These are phyloP conservation scores for Paratilapia polleni DNA, from an alignment of 2,113 vertebrate genomes.

Conservation along the genomic window DNA sequence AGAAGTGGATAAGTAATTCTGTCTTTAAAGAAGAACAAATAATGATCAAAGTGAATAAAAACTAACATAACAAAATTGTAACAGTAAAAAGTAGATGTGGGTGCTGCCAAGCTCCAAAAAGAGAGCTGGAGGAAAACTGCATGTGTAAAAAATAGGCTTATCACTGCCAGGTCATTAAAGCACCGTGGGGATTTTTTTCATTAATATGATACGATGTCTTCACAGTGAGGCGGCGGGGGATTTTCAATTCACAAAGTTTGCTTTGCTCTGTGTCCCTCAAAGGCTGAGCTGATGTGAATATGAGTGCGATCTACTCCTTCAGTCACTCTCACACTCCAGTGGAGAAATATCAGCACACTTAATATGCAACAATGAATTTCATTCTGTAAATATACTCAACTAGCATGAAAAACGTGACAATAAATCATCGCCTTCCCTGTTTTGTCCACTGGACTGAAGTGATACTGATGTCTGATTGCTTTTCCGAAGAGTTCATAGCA, in stretches of 20 bases:
- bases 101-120: conserved; percentile 20
- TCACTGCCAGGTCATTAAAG: conserved; percentile 58
- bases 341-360: conserved; percentile 20
- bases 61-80: conserved; percentile 12
- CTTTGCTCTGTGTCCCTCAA: conserved; percentile 36
- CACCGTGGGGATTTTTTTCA: conserved; percentile 33
- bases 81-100: neutral
- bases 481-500: neutral
- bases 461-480: neutral
- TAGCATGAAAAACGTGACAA: neutral
- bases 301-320: conserved; percentile 19
- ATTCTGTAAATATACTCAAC: conserved; percentile 29
- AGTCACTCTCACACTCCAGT: conserved; percentile 19
- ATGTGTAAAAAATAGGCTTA: conserved; percentile 53
- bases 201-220: conserved; percentile 44
- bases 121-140: conserved; percentile 39
- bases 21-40: conserved; percentile 31
- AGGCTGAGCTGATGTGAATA: conserved; percentile 30
- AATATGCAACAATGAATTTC: conserved; percentile 36
- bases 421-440: neutral
- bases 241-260: conserved; percentile 49
- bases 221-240: conserved; percentile 25
- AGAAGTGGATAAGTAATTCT: conserved; percentile 13
- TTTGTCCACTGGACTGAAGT: neutral
- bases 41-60: conserved; percentile 46